These are phyloP conservation scores for Neogobius melanostomus DNA, from an alignment of 2,113 vertebrate species.

Conservation along the genomic window DNA sequence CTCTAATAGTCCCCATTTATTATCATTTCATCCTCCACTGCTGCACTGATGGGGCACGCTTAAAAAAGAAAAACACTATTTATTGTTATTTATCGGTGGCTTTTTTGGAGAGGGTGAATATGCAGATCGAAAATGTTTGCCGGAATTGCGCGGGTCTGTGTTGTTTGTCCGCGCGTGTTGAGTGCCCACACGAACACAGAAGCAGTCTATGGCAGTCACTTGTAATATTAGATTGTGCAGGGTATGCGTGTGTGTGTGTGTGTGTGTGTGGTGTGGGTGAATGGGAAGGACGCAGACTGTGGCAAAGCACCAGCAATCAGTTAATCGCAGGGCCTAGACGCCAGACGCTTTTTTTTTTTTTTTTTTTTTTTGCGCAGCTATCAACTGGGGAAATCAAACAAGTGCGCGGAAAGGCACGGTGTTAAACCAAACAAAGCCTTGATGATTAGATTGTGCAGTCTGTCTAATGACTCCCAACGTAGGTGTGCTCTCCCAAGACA, in stretches of 20 bases:
- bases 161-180: neutral
- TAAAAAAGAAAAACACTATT: slow-evolving; percentile 35
- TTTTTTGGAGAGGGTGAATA: slow-evolving; percentile 19
- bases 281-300: slow-evolving; percentile 37
- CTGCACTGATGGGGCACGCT: slow-evolving; percentile 59
- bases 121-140: neutral
- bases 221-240: slow-evolving; percentile 50
- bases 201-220: slow-evolving; percentile 29
- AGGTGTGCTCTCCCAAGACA: slow-evolving; percentile 40
- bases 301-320: slow-evolving; percentile 26
- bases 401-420: slow-evolving; percentile 27
- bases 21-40: slow-evolving; percentile 75
- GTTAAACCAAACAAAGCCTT: slow-evolving; percentile 62
- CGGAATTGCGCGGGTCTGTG: slow-evolving; percentile 6
- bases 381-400: slow-evolving; percentile 52
- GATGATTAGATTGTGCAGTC: slow-evolving; percentile 59
- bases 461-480: slow-evolving; percentile 44
- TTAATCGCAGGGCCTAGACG: slow-evolving; percentile 49
- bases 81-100: slow-evolving; percentile 58
- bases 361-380: slow-evolving; percentile 10
- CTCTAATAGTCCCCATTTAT: slow-evolving; percentile 80
- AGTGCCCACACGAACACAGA: slow-evolving; percentile 8
- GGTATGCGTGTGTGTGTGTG: slow-evolving; percentile 29
- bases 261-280: slow-evolving; percentile 29
- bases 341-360: slow-evolving; percentile 12